Conservation (phyloP, 2,113 vertebrate species). For the Cathartes aura region DNA sequence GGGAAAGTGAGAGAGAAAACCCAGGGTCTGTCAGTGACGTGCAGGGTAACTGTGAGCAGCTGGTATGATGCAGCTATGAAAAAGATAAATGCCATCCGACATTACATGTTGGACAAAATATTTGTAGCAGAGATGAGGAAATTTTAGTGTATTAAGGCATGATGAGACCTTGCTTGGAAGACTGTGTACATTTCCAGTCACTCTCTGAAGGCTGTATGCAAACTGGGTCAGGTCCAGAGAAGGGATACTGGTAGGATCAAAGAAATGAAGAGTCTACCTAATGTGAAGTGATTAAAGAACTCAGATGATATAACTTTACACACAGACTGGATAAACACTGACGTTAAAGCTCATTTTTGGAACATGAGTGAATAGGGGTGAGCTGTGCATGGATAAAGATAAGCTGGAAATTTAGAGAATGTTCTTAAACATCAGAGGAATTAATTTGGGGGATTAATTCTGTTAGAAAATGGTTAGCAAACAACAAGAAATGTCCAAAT, state of each 20-base stretch:
- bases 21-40: background rate
- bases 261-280: background rate
- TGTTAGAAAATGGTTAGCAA: background rate
- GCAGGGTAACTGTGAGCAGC: background rate
- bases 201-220: background rate
- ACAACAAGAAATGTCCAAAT: background rate
- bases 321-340: background rate
- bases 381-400: constrained; percentile 25
- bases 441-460: background rate
- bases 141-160: background rate
- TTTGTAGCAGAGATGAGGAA: background rate
- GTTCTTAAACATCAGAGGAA: constrained; percentile 22
- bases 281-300: constrained; percentile 33
- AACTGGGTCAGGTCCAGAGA: background rate
- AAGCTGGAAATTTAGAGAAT: constrained; percentile 23
- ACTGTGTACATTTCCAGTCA: background rate
- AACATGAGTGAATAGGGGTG: constrained; percentile 8
- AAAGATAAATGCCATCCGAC: background rate
- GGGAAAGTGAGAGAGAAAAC: background rate
- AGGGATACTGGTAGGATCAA: constrained; percentile 4
- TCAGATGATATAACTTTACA: constrained; percentile 5
- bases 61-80: background rate
- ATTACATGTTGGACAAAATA: background rate
- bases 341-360: constrained; percentile 32
- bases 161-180: background rate